phyloP scores from a whole-genome alignment of 1,140 invertebrate genomes.

The Chelonus insularis region DNA sequence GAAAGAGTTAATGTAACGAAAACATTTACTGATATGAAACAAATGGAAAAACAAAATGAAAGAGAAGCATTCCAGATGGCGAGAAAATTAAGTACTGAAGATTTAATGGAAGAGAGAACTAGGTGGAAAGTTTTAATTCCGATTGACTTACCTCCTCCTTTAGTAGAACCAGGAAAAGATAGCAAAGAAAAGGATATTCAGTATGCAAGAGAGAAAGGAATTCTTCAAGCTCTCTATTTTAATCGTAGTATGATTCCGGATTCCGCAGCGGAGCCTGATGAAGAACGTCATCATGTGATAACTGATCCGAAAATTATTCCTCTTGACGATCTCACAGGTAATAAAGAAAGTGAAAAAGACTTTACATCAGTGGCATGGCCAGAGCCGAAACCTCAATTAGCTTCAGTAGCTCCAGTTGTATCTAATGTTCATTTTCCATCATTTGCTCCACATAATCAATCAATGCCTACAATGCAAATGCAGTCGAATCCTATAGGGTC shows the following conservation, averaged over 20 bases:
- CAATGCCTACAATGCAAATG: slow-evolving; percentile 34
- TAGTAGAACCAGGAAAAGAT: slow-evolving; percentile 73
- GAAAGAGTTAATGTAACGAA: slow-evolving; percentile 93
- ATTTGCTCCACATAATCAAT: slow-evolving; percentile 52
- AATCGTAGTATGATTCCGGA: slow-evolving; percentile 83
- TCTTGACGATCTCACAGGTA: slow-evolving; percentile 82
- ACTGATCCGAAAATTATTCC: slow-evolving; percentile 82
- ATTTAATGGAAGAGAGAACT: slow-evolving; percentile 77
- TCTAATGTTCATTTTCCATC: slow-evolving; percentile 43
- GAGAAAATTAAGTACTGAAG: slow-evolving; percentile 73
- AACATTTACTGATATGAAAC: slow-evolving; percentile 90
- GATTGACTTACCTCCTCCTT: slow-evolving; percentile 67
- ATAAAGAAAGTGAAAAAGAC: slow-evolving; percentile 77
- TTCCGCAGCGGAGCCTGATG: slow-evolving; percentile 80
- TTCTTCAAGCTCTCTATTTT: slow-evolving; percentile 85
- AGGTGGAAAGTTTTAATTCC: slow-evolving; percentile 71
- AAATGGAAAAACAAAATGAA: slow-evolving; percentile 84
- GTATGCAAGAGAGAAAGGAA: slow-evolving; percentile 79
- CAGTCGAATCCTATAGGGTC: slow-evolving; percentile 48
- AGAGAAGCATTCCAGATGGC: slow-evolving; percentile 79
- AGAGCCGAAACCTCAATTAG: slow-evolving; percentile 69
- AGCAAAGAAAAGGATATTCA: slow-evolving; percentile 87
- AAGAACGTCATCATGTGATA: slow-evolving; percentile 73
- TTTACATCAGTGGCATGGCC: slow-evolving; percentile 77
- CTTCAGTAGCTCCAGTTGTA: slow-evolving; percentile 45